Conservation (phyloP, 2,113 vertebrate genomes). For the Petaurus breviceps region DNA sequence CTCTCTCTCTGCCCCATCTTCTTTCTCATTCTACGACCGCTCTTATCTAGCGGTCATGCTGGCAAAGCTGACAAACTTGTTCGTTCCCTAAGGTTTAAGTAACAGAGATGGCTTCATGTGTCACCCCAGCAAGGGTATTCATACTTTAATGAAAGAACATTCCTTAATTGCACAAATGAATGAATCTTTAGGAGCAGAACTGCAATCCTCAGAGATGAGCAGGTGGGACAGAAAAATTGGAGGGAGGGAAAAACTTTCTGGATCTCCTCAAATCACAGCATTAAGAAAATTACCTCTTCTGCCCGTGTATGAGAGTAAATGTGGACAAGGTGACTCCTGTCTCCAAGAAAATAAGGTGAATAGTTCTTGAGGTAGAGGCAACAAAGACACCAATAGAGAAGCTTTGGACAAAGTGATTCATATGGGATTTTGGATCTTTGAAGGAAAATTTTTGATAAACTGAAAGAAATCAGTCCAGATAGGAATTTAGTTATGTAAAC, state of each 20-base stretch:
- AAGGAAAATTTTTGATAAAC: conserved; percentile 49
- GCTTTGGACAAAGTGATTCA: not conserved
- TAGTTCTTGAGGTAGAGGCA: not conserved
- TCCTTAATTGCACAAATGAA: not conserved
- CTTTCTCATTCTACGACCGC: not conserved
- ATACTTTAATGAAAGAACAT: not conserved
- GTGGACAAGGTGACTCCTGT: not conserved
- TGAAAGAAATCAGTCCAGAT: conserved; percentile 49
- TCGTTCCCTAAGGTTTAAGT: not conserved
- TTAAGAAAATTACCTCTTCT: not conserved
- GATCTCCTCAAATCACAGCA: not conserved
- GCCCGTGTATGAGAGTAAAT: not conserved
- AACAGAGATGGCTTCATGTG: not conserved
- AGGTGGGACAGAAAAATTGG: not conserved
- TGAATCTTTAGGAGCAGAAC: not conserved
- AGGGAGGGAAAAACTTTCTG: not conserved
- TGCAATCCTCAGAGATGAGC: not conserved
- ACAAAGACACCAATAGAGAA: not conserved
- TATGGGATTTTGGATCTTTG: conserved; percentile 29
- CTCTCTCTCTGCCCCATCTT: not conserved
- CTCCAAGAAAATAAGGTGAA: not conserved
- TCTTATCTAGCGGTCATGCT: not conserved
- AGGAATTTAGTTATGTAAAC: conserved; percentile 52
- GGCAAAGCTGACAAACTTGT: not conserved
- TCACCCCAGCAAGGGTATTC: not conserved